Base-by-base conservation (phyloP, 2,113 vertebrate species). In the Motacilla alba region DNA sequence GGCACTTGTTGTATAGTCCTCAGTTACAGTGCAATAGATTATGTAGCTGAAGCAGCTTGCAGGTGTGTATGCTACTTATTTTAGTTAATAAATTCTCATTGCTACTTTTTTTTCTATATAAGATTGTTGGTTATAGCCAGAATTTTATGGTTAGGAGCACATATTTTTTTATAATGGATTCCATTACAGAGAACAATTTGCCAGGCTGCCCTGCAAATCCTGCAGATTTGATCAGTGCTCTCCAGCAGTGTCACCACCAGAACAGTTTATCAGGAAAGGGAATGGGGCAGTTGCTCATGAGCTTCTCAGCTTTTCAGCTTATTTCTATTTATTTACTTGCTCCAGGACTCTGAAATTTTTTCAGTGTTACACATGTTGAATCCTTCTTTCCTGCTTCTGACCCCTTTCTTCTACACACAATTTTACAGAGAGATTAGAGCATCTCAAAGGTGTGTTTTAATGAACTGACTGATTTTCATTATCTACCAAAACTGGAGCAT, bases 121-220 rank as follows among this genome's bases (percentile, higher is more conserved):
- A 68, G 20, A 55, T 27, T 90, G 56, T 49, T 93, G 53, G 62
- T 50, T 28, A 49, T n/a, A 88, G 47, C 31, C 30, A 46, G 47
- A 75, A 41, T 92, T 84, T 92, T 70, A 47, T 84, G 75, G 53
- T 83, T 89, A 92, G 52, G n/a, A 62, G 43, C 55, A 39, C 31
- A 4, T 52, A 62, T 93, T 93, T 95, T 95, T 95, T 83, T 91
- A 28, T 86, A 67, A 70, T 35, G 28, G 50, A 70, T 94, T 90
- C 67, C 35, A 35, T 59, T 70, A 47, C 10, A 47, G 82, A 80
- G 59, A 91, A 55, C 19, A 16, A 6, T 41, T 74, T 84, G 13
- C 59, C 7, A 31, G 6, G 26, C 20, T 76, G 44, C 69, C 24
- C 4, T 49, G 64, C 66, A 85, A 50, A 66, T 83, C 72, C 62